A percentile compares a stretch with the other conserved stretches of the same genome.
Evolutionary conservation across 1,140 invertebrate species (phyloP).

Genomic region (Zaprionus capensis): DNA sequence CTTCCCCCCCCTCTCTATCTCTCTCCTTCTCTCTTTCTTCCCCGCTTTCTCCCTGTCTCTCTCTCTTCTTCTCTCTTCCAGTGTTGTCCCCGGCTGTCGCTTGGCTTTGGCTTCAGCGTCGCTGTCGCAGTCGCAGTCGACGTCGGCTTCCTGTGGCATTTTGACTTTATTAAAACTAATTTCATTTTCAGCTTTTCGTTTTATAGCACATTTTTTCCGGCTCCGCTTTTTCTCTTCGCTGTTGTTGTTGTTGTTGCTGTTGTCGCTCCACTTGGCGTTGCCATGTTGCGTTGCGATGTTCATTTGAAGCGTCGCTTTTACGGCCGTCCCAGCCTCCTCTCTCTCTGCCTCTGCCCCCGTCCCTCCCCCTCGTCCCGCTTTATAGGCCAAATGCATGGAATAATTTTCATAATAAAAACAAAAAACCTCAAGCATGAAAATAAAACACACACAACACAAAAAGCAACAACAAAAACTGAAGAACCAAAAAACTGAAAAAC

Average conservation of each 20-base stretch:
- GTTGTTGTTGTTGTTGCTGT: conserved; percentile 38
- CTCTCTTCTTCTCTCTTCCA: not conserved
- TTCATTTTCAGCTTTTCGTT: conserved; percentile 66
- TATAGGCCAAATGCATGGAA: conserved; percentile 77
- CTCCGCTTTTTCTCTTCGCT: conserved; percentile 21
- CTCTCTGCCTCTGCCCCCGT: not conserved
- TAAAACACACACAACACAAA: conserved; percentile 19
- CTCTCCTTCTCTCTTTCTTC: not conserved
- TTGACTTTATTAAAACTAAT: conserved; percentile 80
- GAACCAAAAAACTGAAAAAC: conserved; percentile 14
- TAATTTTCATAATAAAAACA: conserved; percentile 74
- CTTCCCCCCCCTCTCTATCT: not conserved
- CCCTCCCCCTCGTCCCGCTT: conserved; percentile 35
- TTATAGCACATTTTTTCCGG: conserved; percentile 60
- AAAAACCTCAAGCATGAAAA: conserved; percentile 28
- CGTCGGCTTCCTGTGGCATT: conserved; percentile 61
- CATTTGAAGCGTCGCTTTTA: conserved; percentile 59
- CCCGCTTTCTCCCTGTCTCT: not conserved
- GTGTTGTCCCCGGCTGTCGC: not conserved
- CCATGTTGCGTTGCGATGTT: conserved; percentile 62
- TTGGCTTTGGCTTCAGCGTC: conserved; percentile 1
- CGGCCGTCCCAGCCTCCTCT: conserved; percentile 10
- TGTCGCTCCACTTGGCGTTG: conserved; percentile 58
- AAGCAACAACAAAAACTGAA: conserved; percentile 19
- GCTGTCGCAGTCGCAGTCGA: not conserved